Percentiles rank a stretch among this genome's conserved stretches.
phyloP scores from a whole-genome alignment of 2,888 invertebrate genomes.

The Sycophila texana region DNA sequence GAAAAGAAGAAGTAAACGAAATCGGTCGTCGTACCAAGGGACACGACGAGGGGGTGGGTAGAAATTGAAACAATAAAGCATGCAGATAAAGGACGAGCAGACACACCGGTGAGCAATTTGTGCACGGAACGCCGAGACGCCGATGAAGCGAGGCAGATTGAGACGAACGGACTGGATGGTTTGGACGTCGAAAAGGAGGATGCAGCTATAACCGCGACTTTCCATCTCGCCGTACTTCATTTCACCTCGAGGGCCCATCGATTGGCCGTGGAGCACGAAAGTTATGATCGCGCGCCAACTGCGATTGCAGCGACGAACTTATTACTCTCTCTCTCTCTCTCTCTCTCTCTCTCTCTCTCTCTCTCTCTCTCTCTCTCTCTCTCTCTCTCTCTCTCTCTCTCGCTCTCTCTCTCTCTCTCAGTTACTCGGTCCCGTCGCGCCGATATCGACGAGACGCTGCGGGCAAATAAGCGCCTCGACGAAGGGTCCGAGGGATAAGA shows the following conservation, averaged over 20 bases:
- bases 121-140: neutral
- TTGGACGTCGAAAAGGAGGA: slow-evolving; percentile 38
- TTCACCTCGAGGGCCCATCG: slow-evolving; percentile 43
- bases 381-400: no score
- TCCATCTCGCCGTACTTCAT: slow-evolving; percentile 46
- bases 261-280: slow-evolving; percentile 41
- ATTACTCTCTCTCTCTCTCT: slow-evolving; percentile 37
- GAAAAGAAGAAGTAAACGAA: neutral
- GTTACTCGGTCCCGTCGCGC: slow-evolving; percentile 15
- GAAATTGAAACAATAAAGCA: slow-evolving; percentile 50
- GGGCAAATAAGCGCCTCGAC: slow-evolving; percentile 39
- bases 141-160: slow-evolving; percentile 21
- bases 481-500: slow-evolving; percentile 37
- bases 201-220: slow-evolving; percentile 38
- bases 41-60: no score
- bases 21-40: neutral
- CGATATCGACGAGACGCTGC: slow-evolving; percentile 43
- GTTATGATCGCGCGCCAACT: slow-evolving; percentile 47
- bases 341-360: slow-evolving; percentile 21
- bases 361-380: no score
- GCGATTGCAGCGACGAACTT: slow-evolving; percentile 48
- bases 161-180: neutral
- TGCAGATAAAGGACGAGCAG: slow-evolving; percentile 35
- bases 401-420: no score
- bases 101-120: slow-evolving; percentile 5